These are phyloP conservation scores for Papio anubis DNA, from an alignment of 2,113 vertebrate species.

Conservation along the genomic window DNA sequence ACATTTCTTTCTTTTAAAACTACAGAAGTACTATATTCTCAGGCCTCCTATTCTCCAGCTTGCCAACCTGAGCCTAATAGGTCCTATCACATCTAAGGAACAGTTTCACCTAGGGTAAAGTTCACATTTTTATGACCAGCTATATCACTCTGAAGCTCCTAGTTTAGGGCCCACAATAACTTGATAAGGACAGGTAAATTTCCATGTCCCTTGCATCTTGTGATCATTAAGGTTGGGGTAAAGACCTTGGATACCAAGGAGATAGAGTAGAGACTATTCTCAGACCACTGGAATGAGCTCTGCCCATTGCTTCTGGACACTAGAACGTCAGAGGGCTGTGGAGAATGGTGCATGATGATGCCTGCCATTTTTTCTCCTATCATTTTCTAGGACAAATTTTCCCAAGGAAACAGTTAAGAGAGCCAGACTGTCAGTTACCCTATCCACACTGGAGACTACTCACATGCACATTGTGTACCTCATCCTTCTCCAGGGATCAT, in stretches of 20 bases:
- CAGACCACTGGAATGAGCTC: background rate
- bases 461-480: background rate
- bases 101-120: background rate
- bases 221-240: background rate
- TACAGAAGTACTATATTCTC: background rate
- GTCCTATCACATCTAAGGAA: background rate
- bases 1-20: background rate
- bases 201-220: background rate
- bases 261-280: background rate
- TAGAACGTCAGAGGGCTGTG: background rate
- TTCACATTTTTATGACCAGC: background rate
- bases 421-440: background rate
- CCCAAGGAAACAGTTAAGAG: background rate
- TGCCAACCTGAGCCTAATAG: background rate
- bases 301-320: background rate
- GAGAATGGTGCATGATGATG: background rate
- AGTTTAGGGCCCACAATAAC: background rate
- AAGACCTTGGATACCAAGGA: background rate
- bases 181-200: background rate
- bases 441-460: background rate
- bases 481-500: background rate
- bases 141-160: background rate
- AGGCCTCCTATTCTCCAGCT: background rate
- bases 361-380: background rate
- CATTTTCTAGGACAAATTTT: conserved; percentile 39